These are phyloP conservation scores for Neoniphon sammara DNA, from an alignment of 2,797 vertebrate species.

Conservation along the genomic window DNA sequence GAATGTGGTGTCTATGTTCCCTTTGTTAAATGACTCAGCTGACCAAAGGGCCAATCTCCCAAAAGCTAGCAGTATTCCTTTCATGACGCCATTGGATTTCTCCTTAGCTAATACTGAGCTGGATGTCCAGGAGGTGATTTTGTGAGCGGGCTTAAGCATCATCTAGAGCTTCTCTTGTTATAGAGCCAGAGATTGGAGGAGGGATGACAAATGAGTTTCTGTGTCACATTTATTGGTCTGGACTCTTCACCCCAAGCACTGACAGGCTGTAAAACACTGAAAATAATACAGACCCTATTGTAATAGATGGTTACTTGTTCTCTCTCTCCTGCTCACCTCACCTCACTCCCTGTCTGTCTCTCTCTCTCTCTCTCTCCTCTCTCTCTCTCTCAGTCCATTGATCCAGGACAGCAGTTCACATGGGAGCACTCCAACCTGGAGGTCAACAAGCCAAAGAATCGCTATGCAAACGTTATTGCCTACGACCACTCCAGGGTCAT, in stretches of 20 bases:
- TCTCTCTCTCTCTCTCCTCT: not conserved
- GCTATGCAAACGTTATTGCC: conserved; percentile 97
- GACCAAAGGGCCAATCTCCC: not conserved
- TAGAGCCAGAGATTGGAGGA: conserved; percentile 9
- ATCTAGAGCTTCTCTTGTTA: conserved; percentile 28
- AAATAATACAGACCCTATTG: conserved; percentile 1
- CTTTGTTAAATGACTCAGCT: no score
- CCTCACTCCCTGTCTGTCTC: not conserved
- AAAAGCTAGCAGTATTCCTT: not conserved
- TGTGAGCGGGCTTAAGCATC: conserved; percentile 15
- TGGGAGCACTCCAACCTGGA: conserved; percentile 99
- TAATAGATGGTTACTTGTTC: conserved; percentile 9
- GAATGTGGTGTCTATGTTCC: no score
- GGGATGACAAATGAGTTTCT: conserved; percentile 9
- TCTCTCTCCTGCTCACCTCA: not conserved
- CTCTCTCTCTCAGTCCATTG: conserved; percentile 86
- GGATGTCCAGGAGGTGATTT: not conserved
- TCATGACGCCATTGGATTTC: conserved; percentile 7
- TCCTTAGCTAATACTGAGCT: conserved; percentile 5
- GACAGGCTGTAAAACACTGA: conserved; percentile 14
- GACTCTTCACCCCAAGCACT: conserved; percentile 3
- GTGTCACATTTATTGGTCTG: conserved; percentile 14
- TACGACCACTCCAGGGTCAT: conserved; percentile 97
- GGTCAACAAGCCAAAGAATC: conserved; percentile 98
- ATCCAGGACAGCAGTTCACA: conserved; percentile 96